These are phyloP conservation scores for Heterodera filipjevi DNA, from an alignment of 2,888 invertebrate species.

Conservation along the genomic window DNA sequence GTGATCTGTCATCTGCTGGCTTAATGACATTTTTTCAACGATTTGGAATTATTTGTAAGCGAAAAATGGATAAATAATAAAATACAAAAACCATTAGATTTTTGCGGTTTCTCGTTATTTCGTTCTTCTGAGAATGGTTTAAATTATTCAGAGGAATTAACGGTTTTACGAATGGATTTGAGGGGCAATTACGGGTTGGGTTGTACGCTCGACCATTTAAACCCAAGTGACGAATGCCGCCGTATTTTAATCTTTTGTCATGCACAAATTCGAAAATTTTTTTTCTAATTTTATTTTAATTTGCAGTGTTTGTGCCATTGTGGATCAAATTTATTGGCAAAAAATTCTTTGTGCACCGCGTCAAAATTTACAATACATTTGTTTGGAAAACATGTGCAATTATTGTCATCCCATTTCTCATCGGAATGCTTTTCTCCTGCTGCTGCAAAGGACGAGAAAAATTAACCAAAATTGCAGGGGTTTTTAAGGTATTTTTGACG, in stretches of 20 bases:
- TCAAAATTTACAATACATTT: background rate
- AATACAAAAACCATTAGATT: background rate
- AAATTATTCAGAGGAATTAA: background rate
- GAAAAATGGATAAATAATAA: background rate
- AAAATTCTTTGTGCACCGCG: background rate
- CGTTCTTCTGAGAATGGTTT: background rate
- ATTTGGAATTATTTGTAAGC: background rate
- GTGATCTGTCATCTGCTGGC: background rate
- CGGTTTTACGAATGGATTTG: too few species aligned
- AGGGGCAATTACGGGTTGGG: too few species aligned
- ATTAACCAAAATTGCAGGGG: background rate
- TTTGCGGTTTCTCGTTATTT: background rate
- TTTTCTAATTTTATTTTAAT: background rate
- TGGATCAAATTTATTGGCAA: background rate
- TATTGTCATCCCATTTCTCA: background rate
- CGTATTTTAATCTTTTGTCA: too few species aligned
- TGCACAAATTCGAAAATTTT: background rate
- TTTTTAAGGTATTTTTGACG: background rate
- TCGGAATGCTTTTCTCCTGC: background rate
- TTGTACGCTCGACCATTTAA: too few species aligned
- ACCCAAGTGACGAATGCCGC: too few species aligned
- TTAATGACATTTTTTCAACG: background rate
- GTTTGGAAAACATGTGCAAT: background rate
- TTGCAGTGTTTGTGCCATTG: background rate
- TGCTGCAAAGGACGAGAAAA: background rate